A percentile compares a stretch with the other conserved stretches of the same genome.
phyloP scores from a whole-genome alignment of 2,113 vertebrate species.

The Anguilla japonica region DNA sequence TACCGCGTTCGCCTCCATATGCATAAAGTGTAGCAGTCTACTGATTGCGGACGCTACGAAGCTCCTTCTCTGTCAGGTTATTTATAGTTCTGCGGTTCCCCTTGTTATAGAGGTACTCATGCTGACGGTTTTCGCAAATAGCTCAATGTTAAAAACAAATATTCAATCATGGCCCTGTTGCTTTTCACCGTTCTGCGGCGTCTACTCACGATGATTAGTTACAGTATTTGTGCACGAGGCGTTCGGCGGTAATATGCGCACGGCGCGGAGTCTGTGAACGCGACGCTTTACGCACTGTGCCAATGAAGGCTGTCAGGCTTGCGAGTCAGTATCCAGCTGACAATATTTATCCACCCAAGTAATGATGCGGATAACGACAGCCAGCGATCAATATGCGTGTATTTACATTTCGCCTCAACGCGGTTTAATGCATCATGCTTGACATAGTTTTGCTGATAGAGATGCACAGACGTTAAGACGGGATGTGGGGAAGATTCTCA shows the following conservation, averaged over 20 bases:
- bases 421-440: conserved; percentile 18
- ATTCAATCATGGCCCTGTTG: conserved; percentile 37
- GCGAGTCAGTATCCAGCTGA: conserved; percentile 43
- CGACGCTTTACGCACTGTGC: conserved; percentile 28
- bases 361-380: conserved; percentile 31
- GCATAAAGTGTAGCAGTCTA: conserved; percentile 21
- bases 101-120: conserved; percentile 29
- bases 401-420: conserved; percentile 21
- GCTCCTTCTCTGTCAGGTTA: conserved; percentile 19
- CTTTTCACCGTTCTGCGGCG: conserved; percentile 25
- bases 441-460: conserved; percentile 13
- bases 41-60: conserved; percentile 16
- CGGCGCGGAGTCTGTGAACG: background rate
- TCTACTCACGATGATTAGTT: conserved; percentile 49
- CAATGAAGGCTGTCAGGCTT: conserved; percentile 2
- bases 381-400: conserved; percentile 31
- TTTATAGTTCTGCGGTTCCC: conserved; percentile 15
- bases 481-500: background rate
- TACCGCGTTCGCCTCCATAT: conserved; percentile 29
- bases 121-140: conserved; percentile 37
- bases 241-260: background rate
- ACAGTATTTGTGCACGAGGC: conserved; percentile 23
- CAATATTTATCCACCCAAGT: conserved; percentile 29
- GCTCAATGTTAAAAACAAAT: conserved; percentile 47
- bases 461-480: conserved; percentile 6